Evolutionary conservation across 2,113 vertebrate genomes (phyloP).

Genomic region (cat (Felis catus)): DNA sequence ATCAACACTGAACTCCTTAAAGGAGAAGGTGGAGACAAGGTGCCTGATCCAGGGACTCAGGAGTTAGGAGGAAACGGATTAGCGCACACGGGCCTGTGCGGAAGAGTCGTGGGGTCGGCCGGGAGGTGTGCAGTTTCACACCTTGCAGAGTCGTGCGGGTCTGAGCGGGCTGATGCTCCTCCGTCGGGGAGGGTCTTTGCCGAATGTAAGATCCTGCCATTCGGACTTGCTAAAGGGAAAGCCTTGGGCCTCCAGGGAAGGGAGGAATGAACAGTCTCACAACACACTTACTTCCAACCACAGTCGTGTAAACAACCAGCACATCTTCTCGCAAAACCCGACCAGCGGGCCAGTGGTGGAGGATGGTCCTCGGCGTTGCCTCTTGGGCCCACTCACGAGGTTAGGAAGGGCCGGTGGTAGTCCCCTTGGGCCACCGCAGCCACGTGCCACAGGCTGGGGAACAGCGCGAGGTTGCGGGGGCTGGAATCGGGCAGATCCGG

Average conservation of each 20-base stretch:
- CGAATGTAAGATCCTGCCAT: not conserved
- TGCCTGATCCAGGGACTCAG: fast-evolving
- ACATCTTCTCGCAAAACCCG: not conserved
- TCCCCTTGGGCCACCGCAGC: too few species aligned
- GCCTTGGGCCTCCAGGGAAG: not conserved
- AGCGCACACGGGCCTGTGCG: fast-evolving
- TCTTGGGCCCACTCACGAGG: not conserved
- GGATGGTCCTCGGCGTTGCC: too few species aligned
- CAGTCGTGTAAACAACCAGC: not conserved
- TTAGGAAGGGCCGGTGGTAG: not conserved
- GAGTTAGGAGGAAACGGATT: not conserved
- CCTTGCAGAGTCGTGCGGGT: fast-evolving
- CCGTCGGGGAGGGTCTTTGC: not conserved
- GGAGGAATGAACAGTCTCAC: not conserved
- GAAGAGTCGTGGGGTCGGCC: fast-evolving
- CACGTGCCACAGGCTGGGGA: not conserved
- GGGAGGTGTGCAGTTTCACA: fast-evolving
- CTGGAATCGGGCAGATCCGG: not conserved
- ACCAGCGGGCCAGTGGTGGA: fast-evolving
- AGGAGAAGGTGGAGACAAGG: fast-evolving
- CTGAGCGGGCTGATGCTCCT: not conserved
- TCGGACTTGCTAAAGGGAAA: not conserved
- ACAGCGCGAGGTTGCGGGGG: not conserved
- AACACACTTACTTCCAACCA: not conserved
- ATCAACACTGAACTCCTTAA: not conserved